A percentile compares a stretch with the other conserved stretches of the same genome.
These are phyloP conservation scores for Heterotis niloticus DNA, from an alignment of 2,113 vertebrate species.

Conservation along the genomic window DNA sequence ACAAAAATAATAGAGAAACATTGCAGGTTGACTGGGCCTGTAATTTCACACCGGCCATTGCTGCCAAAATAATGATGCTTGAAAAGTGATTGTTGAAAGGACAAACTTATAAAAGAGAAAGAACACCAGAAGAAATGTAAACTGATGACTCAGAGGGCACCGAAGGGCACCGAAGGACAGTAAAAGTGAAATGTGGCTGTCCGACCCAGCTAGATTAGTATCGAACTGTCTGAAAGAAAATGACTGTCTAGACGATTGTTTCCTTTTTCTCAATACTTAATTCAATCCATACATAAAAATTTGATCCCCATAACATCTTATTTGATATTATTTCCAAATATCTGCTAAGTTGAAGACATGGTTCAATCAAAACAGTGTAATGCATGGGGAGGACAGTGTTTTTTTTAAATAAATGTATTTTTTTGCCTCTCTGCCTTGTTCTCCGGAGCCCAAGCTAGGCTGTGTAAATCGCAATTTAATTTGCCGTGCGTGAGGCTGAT, in stretches of 20 bases:
- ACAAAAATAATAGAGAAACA: background rate
- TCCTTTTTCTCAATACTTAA: constrained; percentile 54
- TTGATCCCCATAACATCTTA: constrained; percentile 31
- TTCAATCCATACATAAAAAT: constrained; percentile 52
- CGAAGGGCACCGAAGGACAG: background rate
- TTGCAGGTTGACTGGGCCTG: background rate
- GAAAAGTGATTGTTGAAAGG: background rate
- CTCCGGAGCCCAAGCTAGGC: constrained; percentile 53
- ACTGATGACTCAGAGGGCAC: background rate
- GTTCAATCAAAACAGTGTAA: background rate
- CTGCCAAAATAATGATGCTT: background rate
- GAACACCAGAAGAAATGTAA: background rate
- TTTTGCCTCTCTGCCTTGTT: constrained; percentile 41
- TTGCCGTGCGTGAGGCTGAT: constrained; percentile 64
- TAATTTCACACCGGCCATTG: background rate
- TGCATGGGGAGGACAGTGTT: background rate
- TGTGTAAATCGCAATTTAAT: constrained; percentile 68
- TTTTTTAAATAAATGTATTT: background rate
- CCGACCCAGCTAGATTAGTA: constrained; percentile 49
- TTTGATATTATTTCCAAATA: background rate
- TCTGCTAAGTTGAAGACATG: background rate
- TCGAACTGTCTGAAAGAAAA: constrained; percentile 51
- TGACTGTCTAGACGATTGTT: constrained; percentile 37
- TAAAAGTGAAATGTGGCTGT: background rate
- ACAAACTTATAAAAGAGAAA: background rate